Base-by-base conservation (phyloP, 1,140 invertebrate genomes). In the Oryzaephilus surinamensis region DNA sequence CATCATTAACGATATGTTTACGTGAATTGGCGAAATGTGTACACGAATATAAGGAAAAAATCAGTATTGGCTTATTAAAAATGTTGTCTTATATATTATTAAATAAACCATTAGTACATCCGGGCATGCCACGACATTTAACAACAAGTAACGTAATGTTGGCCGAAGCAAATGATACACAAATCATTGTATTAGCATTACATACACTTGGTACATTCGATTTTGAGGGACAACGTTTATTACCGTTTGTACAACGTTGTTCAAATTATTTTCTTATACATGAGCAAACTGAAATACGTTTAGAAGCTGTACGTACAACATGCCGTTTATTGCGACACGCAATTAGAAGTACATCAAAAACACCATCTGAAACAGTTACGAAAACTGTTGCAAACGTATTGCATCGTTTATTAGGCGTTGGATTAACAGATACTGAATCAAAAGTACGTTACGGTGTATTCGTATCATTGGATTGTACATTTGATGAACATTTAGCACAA, bases 171-270 rank as follows among this genome's bases (percentile, higher is more conserved):
- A 71, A 73, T 18, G 91, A 96, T 58, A 77, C 84, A 2, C 69
- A 78, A 6, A 89, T 81, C 33, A 84, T 92, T 30, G 91, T 96
- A 2, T 64, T 99, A 10, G 96, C 95, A 1, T 63, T 99, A 2
- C 77, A 85, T 55, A 98, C 95, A 2, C 72, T 99, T 1, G 93
- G 93, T 2, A 90, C 79, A 3, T 99, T 99, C 61, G 88, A 97
- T 60, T 99, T 99, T 66, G 88, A 97, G 63, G 89, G 88, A 3
- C 87, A 94, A 58, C 89, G 86, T 24, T 66, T 96, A 47, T 72
- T 96, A 19, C 87, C 91, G 52, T 96, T 97, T 71, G 88, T 97
- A 0, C 72, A 82, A 37, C 74, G 91, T 32, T 96, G 92, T 65
- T 87, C 91, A 2, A 91, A 96, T 51, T 77, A 87, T 60, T 96